These are phyloP conservation scores for Ernsta delagoae DNA, from an alignment of 2,888 invertebrate genomes.

Conservation along the genomic window DNA sequence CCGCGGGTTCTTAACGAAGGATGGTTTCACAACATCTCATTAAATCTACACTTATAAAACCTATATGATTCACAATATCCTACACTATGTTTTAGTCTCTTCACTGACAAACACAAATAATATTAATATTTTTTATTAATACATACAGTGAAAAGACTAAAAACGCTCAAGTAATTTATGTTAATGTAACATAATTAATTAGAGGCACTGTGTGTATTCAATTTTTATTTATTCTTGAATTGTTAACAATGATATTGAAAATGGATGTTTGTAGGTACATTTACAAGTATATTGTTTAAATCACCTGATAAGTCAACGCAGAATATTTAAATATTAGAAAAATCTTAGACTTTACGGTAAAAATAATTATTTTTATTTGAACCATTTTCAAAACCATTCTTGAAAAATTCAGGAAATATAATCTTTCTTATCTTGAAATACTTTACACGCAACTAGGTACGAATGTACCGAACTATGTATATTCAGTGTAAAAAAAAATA, in stretches of 20 bases:
- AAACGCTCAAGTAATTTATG: constrained; percentile 82
- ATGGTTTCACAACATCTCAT: constrained; percentile 62
- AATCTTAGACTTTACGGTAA: too few relatives aligned
- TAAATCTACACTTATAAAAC: constrained; percentile 67
- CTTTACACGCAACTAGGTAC: constrained; percentile 42
- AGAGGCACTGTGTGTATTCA: constrained; percentile 86
- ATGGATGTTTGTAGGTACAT: constrained; percentile 51
- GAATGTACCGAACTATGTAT: constrained; percentile 9
- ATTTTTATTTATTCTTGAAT: constrained; percentile 59
- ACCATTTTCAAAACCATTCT: constrained; percentile 28
- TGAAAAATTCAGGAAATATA: constrained; percentile 20
- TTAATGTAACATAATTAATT: constrained; percentile 83
- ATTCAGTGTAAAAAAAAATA: neutral
- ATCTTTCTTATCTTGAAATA: constrained; percentile 36
- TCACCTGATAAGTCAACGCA: too few relatives aligned
- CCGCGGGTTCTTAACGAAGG: constrained; percentile 59
- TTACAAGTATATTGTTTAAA: neutral
- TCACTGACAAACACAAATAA: constrained; percentile 55
- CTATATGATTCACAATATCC: constrained; percentile 73
- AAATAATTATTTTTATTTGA: too few relatives aligned
- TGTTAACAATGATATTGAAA: constrained; percentile 65
- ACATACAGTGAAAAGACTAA: constrained; percentile 73
- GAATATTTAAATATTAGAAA: too few relatives aligned
- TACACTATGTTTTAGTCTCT: constrained; percentile 77
- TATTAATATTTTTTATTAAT: constrained; percentile 31